Conservation (phyloP, 1,140 invertebrate species). For the Lordiphosa mommai region DNA sequence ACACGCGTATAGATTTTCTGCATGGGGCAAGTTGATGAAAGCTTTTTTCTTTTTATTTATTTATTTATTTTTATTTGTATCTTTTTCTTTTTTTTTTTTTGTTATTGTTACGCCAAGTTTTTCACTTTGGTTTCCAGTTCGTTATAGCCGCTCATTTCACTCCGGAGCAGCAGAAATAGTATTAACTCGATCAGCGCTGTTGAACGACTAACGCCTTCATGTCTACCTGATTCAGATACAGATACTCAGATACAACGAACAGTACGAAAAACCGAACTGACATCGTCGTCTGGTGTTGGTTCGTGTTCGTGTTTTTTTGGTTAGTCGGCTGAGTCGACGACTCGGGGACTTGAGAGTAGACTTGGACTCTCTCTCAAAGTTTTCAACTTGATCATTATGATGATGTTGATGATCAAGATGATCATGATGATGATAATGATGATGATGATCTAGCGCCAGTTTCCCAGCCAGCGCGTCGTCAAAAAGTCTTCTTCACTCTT, state of each 20-base stretch:
- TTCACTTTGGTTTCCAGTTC: conserved; percentile 30
- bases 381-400: conserved; percentile 13
- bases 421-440: conserved; percentile 11
- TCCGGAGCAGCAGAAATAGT: conserved; percentile 59
- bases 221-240: conserved; percentile 79
- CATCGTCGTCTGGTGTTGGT: conserved; percentile 3
- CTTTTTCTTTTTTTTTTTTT: conserved; percentile 8
- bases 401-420: conserved; percentile 23
- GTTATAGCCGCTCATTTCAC: conserved; percentile 23
- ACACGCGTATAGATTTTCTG: neutral
- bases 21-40: neutral
- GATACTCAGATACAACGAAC: conserved; percentile 36
- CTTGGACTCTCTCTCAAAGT: conserved; percentile 10
- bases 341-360: conserved; percentile 3
- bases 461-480: conserved; percentile 45
- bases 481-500: conserved; percentile 37
- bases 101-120: conserved; percentile 25
- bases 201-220: conserved; percentile 80
- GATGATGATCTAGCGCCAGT: conserved; percentile 34
- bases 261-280: conserved; percentile 8
- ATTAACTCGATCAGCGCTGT: conserved; percentile 79
- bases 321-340: conserved; percentile 6
- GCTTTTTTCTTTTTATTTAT: neutral
- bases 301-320: neutral
- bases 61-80: conserved; percentile 1